These are phyloP conservation scores for Urophycis tenuis DNA, from an alignment of 2,797 vertebrate species.

Conservation along the genomic window DNA sequence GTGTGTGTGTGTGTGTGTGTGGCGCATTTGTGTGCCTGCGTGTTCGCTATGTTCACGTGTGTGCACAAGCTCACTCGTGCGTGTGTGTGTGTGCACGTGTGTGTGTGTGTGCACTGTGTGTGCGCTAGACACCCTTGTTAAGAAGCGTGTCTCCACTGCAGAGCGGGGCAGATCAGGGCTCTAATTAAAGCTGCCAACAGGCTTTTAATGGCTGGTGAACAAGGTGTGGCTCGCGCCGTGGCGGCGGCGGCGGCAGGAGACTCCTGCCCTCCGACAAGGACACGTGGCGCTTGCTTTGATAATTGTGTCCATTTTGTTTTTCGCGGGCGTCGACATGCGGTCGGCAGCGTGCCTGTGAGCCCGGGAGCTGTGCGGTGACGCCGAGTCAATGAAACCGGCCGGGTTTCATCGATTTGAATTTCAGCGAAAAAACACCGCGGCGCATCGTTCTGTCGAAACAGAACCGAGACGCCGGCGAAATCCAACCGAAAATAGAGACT, in stretches of 20 bases:
- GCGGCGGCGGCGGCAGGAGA: too few species aligned
- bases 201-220: conserved; percentile 39
- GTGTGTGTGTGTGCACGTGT: too few species aligned
- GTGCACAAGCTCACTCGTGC: too few species aligned
- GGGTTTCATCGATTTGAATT: too few species aligned
- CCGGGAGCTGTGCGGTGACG: neutral
- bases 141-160: conserved; percentile 28
- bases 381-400: neutral
- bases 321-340: neutral
- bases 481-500: too few species aligned
- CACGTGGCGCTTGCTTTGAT: neutral
- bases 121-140: conserved; percentile 23
- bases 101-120: too few species aligned
- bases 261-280: neutral
- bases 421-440: too few species aligned
- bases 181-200: conserved; percentile 32
- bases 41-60: neutral
- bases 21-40: neutral
- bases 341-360: neutral
- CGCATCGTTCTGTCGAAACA: too few species aligned
- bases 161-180: conserved; percentile 30
- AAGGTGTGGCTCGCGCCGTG: neutral
- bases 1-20: conserved; percentile 8
- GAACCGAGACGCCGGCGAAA: too few species aligned
- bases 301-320: neutral